phyloP scores from a whole-genome alignment of 1,140 invertebrate species.

The Magallana angulata region DNA sequence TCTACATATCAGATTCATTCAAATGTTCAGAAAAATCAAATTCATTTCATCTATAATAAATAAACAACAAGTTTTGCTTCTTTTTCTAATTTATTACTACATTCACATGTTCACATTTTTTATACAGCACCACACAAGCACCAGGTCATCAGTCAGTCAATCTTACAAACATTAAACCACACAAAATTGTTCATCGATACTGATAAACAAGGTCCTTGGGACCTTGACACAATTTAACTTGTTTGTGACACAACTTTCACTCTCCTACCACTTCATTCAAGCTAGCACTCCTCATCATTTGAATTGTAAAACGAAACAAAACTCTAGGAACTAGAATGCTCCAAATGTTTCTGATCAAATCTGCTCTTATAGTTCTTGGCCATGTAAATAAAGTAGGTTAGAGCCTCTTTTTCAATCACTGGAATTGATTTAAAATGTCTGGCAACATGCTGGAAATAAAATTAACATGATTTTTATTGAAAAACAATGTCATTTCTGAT shows the following conservation, averaged over 20 bases:
- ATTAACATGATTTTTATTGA: background rate
- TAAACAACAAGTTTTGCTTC: background rate
- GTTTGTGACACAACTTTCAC: background rate
- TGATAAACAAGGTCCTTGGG: background rate
- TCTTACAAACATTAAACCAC: background rate
- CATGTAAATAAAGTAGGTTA: conserved; percentile 98
- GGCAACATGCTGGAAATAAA: conserved; percentile 86
- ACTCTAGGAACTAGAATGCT: conserved; percentile 47
- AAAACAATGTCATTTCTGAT: too few relatives aligned
- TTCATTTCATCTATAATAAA: background rate
- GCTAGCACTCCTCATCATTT: background rate
- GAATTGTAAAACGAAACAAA: too few relatives aligned
- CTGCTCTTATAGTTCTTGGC: conserved; percentile 91
- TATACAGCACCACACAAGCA: background rate
- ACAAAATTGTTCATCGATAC: background rate
- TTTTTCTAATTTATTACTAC: conserved; percentile 1
- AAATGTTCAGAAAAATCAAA: too few relatives aligned
- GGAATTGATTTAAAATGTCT: conserved; percentile 97
- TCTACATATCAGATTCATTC: too few relatives aligned
- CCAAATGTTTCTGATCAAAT: conserved; percentile 75
- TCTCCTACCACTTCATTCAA: background rate
- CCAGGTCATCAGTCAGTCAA: background rate
- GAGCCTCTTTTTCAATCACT: conserved; percentile 94
- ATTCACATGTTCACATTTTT: background rate
- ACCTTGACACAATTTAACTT: background rate